Evolutionary conservation across 2,888 invertebrate species (phyloP), one percentile per base, ranked within the genome.

Genomic region (Chymomyza fuscimana): DNA sequence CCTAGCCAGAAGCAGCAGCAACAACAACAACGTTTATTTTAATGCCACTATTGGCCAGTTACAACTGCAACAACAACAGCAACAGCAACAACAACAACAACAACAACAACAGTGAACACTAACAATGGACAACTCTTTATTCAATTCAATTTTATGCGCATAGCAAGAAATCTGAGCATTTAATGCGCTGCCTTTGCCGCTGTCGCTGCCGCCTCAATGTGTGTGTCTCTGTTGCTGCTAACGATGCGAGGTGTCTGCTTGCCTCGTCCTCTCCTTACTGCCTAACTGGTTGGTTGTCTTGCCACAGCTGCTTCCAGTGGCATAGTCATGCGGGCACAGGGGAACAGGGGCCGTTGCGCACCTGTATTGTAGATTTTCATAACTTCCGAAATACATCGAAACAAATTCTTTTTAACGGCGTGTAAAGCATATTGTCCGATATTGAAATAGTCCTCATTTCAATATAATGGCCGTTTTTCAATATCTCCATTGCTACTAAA

Each of bases 111-210:
- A 46, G 40, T 46, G 12, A 46, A 46, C 40, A 60, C 69, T 73
- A 70, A 83, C 83, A 86, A 81, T 79, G 79, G 76, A 58, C 79
- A 76, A 81, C 79, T 79, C 83, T 83, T 79, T 79, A 86, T 86
- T 81, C 83, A 82, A 85, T 85, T 85, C 85, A 81, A 81, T 81
- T 81, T 81, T 73, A 79, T 81, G 79, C 73, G 81, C 76, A 76
- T 72, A 78, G 80, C 76, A 73, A 78, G 84, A 84, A 84, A 83
- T 83, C 86, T 83, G 79, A 80, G 78, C 83, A 78, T 83, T 85
- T 79, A 83, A 85, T 83, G 79, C 84, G 82, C 84, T 51, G 64
- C 64, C 32, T 16, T 7, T 5, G 63, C 19, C 29, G 10, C 22
- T 25, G 29, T 10, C 65, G 19, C 52, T 29, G n/a, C 32, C 5